Conservation (phyloP, 1,140 invertebrate species). For the Sycobia sp. region DNA sequence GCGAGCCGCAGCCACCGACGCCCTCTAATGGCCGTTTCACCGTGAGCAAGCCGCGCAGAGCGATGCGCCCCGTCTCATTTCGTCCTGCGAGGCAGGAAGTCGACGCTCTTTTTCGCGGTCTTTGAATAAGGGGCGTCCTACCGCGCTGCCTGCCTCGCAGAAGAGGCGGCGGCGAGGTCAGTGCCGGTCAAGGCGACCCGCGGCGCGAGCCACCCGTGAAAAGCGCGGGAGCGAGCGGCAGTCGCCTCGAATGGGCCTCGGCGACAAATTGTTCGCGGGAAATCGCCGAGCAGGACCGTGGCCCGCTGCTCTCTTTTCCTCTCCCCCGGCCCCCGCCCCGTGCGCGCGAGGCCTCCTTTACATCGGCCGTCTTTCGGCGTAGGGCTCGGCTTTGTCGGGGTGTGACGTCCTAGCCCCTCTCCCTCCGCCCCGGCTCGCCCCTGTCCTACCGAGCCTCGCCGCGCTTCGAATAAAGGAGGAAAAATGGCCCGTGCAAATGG, state of each 20-base stretch:
- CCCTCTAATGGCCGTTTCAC: too few species aligned
- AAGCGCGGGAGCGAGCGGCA: conserved; percentile 26
- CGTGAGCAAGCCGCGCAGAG: conserved; percentile 10
- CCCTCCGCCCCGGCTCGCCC: too few species aligned
- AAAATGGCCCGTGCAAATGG: too few species aligned
- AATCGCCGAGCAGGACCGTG: not conserved
- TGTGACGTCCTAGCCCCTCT: not conserved
- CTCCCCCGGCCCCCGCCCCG: not conserved
- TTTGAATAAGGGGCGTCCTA: conserved; percentile 21
- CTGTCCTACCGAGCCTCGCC: too few species aligned
- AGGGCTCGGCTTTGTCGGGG: too few species aligned
- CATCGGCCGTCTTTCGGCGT: too few species aligned
- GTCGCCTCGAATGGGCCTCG: conserved; percentile 23
- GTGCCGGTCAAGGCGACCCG: conserved; percentile 5
- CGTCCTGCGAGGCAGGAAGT: conserved; percentile 25
- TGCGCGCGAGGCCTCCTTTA: too few species aligned
- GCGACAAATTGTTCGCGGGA: conserved; percentile 28
- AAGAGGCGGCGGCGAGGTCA: not conserved
- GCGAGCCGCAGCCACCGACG: too few species aligned
- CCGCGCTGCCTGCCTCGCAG: not conserved
- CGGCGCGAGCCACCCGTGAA: conserved; percentile 11
- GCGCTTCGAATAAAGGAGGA: too few species aligned
- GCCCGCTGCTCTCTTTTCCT: too few species aligned
- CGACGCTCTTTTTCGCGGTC: conserved; percentile 39
- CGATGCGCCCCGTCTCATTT: not conserved